Evolutionary conservation across 92 coral and sea anemone genomes (phyloP).

Genomic region (Porites lobata): DNA sequence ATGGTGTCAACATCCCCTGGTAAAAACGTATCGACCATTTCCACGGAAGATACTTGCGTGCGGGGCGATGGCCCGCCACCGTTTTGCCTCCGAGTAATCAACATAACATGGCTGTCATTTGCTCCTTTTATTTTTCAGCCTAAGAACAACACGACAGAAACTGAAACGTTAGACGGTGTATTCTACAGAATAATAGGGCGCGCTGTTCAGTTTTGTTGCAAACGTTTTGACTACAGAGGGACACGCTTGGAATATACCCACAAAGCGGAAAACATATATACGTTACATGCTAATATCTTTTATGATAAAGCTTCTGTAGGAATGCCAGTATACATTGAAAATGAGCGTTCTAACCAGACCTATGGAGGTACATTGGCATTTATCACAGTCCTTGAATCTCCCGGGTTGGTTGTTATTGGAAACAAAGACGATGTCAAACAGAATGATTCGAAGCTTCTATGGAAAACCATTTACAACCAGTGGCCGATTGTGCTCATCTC

Average conservation of each 20-base stretch:
- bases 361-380: constrained; percentile 11
- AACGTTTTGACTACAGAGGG: background rate
- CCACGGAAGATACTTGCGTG: background rate
- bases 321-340: constrained; percentile 17
- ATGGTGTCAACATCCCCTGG: background rate
- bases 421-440: background rate
- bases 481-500: constrained; percentile 27
- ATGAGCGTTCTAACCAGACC: background rate
- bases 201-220: constrained; percentile 22
- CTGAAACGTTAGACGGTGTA: background rate
- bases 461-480: constrained; percentile 11
- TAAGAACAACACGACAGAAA: background rate
- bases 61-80: no score
- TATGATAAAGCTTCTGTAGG: constrained; percentile 4
- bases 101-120: constrained; percentile 16
- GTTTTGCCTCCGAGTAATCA: background rate
- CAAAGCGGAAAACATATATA: background rate
- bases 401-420: constrained; percentile 10
- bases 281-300: constrained; percentile 8
- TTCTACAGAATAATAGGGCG: constrained; percentile 14
- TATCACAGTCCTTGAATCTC: constrained; percentile 19
- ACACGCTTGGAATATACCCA: background rate
- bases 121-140: constrained; percentile 13
- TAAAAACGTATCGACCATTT: background rate
- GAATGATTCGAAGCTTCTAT: background rate